phyloP scores from a whole-genome alignment of 2,888 invertebrate genomes.

The Tenthredo amoena region DNA sequence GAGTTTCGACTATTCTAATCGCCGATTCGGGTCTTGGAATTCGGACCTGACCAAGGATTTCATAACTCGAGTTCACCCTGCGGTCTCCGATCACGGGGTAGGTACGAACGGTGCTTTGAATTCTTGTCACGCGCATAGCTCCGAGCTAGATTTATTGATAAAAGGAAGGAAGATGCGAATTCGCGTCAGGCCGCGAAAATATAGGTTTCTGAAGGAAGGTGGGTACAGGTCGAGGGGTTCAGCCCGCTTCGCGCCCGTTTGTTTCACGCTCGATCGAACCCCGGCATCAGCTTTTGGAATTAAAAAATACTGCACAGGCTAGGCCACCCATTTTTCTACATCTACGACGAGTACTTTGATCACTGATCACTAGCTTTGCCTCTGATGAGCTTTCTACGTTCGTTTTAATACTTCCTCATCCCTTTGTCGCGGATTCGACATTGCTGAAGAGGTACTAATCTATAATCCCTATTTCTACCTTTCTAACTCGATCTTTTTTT shows the following conservation, averaged over 20 bases:
- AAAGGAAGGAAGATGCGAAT: conserved; percentile 41
- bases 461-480: background rate
- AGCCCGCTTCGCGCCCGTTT: background rate
- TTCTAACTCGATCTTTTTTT: background rate
- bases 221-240: background rate
- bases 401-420: conserved; percentile 7
- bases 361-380: conserved; percentile 7
- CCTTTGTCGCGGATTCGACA: background rate
- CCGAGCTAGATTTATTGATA: conserved; percentile 50
- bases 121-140: conserved; percentile 49
- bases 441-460: background rate
- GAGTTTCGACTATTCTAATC: background rate
- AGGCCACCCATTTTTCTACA: background rate
- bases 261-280: conserved; percentile 41
- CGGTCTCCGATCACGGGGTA: background rate
- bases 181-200: conserved; percentile 27
- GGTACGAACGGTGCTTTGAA: conserved; percentile 3
- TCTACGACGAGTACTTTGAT: background rate
- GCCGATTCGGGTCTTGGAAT: background rate
- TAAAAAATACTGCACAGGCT: background rate
- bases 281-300: background rate
- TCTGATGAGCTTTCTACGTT: background rate
- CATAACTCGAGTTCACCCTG: conserved; percentile 14
- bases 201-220: background rate
- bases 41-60: conserved; percentile 23